Base-by-base conservation (phyloP, 2,113 vertebrate genomes). In the Fukomys damarensis region DNA sequence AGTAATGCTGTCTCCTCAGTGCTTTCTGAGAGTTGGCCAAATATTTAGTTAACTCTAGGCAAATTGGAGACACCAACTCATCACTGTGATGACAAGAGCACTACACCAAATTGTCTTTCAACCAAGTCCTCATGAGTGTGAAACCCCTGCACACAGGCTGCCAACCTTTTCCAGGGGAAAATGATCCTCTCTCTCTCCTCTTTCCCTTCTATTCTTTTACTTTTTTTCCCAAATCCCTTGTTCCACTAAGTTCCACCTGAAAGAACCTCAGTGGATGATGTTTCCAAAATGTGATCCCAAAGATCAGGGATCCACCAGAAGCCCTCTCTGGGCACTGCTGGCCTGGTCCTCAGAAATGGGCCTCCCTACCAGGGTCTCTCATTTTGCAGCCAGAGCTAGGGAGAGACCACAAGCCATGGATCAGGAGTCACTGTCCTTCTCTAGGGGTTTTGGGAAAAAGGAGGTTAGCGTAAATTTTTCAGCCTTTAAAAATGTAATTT, bases 251-350 rank as follows among this genome's bases (percentile, higher is more conserved):
- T 12, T 88, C 30, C 22, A 11, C 5, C 14, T 59, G 66, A 24
- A 82, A 52, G 20, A 74, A 16, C 0, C 3, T 1, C 12, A 20
- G 16, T 1, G 66, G 43, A 59, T 2, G 5, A 2, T 0, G 14
- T 9, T 58, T 14, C 16, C 8, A 1, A 14, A 4, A 35, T 17
- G 3, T 35, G 1, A 0, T 13, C 1, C 16, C 2, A 22, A 0
- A 9, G 41, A 35, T 14, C 19, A 1, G 17, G 66, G 12, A 13
- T 43, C 17, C 7, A 0, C 3, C 1, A 49, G 38, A 41, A 70
- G n/a, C 0, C 9, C 41, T 46, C 41, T 68, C 46, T 4, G 0
- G 3, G 4, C 32, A 8, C 7, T 8, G 7, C 2, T 2, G 3
- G 3, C 19, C 76, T 66, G 35, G 14, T 2, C 41, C 35, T 56